A percentile compares a stretch with the other conserved stretches of the same genome.
phyloP scores from a whole-genome alignment of 1,140 invertebrate species.

The Aphelinus certus region DNA sequence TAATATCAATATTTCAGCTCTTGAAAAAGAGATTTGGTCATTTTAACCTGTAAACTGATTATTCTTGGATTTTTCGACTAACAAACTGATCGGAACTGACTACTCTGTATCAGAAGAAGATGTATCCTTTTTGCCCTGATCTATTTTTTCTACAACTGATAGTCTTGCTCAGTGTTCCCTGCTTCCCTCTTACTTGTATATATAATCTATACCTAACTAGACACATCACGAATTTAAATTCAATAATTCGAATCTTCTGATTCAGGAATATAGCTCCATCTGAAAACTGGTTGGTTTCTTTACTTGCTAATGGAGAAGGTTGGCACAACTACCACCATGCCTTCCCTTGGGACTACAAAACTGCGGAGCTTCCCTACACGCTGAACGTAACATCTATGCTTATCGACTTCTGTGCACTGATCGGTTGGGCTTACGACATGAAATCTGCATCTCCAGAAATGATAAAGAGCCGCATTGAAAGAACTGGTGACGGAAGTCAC shows the following conservation, averaged over 20 bases:
- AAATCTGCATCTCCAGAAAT: slow-evolving; percentile 69
- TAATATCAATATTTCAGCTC: too few species aligned
- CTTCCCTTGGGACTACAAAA: slow-evolving; percentile 63
- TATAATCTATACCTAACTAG: too few species aligned
- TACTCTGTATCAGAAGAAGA: too few species aligned
- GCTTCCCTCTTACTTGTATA: too few species aligned
- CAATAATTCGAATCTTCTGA: too few species aligned
- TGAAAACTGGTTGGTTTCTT: slow-evolving; percentile 49
- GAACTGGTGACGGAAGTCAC: slow-evolving; percentile 55
- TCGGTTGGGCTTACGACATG: slow-evolving; percentile 75
- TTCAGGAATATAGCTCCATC: slow-evolving; percentile 46
- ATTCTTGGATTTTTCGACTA: too few species aligned
- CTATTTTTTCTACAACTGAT: too few species aligned
- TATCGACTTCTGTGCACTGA: slow-evolving; percentile 63
- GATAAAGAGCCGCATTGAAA: slow-evolving; percentile 64
- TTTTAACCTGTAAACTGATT: too few species aligned
- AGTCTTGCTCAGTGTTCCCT: too few species aligned
- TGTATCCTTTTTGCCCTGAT: too few species aligned
- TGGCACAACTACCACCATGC: slow-evolving; percentile 81
- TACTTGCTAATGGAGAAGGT: slow-evolving; percentile 67
- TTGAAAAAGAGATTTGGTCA: too few species aligned
- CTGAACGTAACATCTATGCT: slow-evolving; percentile 63
- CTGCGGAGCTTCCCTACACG: slow-evolving; percentile 72
- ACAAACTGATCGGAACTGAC: too few species aligned
- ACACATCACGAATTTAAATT: not conserved